A percentile compares a stretch with the other conserved stretches of the same genome.
These are phyloP conservation scores for Cepphus grylle DNA, from an alignment of 2,113 vertebrate genomes.

Conservation along the genomic window DNA sequence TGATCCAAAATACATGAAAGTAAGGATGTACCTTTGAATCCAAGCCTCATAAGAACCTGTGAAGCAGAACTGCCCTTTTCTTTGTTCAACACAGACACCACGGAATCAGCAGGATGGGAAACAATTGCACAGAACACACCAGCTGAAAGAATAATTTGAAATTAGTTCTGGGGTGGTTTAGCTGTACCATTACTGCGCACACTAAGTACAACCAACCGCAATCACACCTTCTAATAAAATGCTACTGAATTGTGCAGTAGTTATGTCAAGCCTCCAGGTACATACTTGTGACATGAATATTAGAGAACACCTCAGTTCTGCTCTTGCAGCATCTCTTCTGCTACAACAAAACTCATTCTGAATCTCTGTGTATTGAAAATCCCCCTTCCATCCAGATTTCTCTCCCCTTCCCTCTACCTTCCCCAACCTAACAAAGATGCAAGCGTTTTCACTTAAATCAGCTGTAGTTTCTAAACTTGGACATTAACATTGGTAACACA, in stretches of 20 bases:
- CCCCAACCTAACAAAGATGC: not conserved
- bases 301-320: not conserved
- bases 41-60: constrained; percentile 87
- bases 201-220: not conserved
- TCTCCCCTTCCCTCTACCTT: not conserved
- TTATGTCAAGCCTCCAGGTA: not conserved
- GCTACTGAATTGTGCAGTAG: not conserved
- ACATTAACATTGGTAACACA: not conserved
- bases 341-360: not conserved
- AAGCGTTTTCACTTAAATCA: not conserved
- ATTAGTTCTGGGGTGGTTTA: not conserved
- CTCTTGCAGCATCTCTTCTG: not conserved
- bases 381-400: not conserved
- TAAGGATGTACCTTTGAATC: constrained; percentile 80
- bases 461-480: not conserved
- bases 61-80: constrained; percentile 90
- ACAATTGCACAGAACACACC: constrained; percentile 98
- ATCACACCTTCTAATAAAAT: not conserved
- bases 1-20: not conserved
- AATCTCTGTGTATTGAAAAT: not conserved
- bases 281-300: not conserved
- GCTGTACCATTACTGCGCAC: not conserved
- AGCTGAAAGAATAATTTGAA: constrained; percentile 74
- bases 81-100: constrained; percentile 97
- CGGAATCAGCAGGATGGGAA: constrained; percentile 95